A percentile compares a stretch with the other conserved stretches of the same genome.
Evolutionary conservation across 2,113 vertebrate species (phyloP).

Genomic region (Chloroceryle aenea): DNA sequence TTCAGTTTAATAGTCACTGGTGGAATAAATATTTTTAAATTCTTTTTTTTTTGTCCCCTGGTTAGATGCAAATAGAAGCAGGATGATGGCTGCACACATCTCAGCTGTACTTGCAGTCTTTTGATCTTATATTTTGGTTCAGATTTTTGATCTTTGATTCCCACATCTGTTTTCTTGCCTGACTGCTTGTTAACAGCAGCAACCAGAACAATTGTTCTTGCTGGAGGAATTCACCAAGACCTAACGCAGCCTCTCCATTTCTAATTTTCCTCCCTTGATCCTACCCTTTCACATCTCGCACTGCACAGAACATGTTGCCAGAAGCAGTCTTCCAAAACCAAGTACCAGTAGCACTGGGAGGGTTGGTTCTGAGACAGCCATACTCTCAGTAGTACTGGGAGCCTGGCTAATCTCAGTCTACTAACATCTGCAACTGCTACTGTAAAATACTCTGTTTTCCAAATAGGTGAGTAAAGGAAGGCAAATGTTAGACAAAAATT

Average conservation of each 20-base stretch:
- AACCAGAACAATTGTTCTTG: neutral
- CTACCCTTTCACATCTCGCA: neutral
- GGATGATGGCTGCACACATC: neutral
- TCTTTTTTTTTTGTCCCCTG: neutral
- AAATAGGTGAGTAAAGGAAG: neutral
- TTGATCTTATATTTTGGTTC: neutral
- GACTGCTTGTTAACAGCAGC: neutral
- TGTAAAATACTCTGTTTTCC: neutral
- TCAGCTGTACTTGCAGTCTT: neutral
- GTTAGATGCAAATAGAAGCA: neutral
- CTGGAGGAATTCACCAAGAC: neutral
- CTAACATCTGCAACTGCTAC: neutral
- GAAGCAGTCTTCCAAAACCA: neutral
- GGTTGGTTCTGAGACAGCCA: neutral
- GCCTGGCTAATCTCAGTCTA: neutral
- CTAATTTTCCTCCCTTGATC: neutral
- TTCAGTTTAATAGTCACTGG: neutral
- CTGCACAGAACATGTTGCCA: fast-evolving
- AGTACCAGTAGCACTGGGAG: neutral
- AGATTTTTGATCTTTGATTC: slow-evolving; percentile 23
- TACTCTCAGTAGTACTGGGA: neutral
- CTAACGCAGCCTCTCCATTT: neutral
- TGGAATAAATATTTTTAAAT: slow-evolving; percentile 1
- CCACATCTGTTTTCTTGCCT: neutral
- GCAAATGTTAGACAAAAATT: neutral